phyloP scores from a whole-genome alignment of 2,797 vertebrate genomes.

The Phoeniculus purpureus region DNA sequence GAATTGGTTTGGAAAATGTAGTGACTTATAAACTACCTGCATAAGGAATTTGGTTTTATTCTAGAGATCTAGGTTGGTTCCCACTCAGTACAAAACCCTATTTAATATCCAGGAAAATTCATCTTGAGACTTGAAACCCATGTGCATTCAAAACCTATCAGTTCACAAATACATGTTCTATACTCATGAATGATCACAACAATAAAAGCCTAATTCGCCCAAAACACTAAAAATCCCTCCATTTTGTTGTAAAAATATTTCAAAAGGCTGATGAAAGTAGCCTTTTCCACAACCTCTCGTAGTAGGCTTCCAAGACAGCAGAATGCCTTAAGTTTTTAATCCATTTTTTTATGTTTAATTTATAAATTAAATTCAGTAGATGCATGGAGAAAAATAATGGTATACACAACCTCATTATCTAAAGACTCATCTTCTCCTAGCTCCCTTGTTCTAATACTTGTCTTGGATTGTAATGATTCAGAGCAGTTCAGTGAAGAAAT shows the following conservation, averaged over 20 bases:
- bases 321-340: not conserved
- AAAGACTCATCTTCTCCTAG: not conserved
- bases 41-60: not conserved
- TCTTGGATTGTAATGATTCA: not conserved
- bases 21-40: not conserved
- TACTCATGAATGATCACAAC: not conserved
- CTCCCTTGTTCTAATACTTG: not conserved
- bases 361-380: not conserved
- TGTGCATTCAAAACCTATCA: not conserved
- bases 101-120: not conserved
- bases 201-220: not conserved
- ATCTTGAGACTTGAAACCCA: not conserved
- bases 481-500: not conserved
- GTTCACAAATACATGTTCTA: not conserved
- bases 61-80: not conserved
- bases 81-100: not conserved
- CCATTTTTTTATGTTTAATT: not conserved
- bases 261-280: not conserved
- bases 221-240: not conserved
- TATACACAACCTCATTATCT: not conserved
- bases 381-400: not conserved
- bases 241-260: not conserved
- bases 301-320: not conserved
- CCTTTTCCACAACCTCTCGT: no score
- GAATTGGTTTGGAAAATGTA: not conserved